Conservation (phyloP, 2,888 invertebrate species). For the Julus scandinavius region DNA sequence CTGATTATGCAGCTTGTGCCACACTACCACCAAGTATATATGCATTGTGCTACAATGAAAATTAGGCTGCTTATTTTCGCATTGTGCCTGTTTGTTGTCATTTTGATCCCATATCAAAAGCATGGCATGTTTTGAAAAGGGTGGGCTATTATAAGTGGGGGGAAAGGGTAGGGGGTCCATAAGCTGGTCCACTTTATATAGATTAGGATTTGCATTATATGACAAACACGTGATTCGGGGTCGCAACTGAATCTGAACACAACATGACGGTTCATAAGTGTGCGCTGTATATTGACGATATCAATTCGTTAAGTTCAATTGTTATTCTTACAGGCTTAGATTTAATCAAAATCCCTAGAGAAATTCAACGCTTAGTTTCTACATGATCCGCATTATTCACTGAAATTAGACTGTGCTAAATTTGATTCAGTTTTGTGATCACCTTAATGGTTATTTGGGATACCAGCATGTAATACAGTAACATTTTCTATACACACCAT, state of each 20-base stretch:
- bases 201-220: conserved; percentile 30
- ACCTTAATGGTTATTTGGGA: background rate
- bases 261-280: background rate
- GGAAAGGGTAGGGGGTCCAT: conserved; percentile 32
- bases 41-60: conserved; percentile 14
- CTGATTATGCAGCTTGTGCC: conserved; percentile 28
- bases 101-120: conserved; percentile 38
- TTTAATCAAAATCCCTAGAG: background rate
- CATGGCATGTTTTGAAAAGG: conserved; percentile 39
- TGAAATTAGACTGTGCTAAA: background rate
- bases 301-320: conserved; percentile 42
- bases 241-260: background rate
- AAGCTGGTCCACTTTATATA: conserved; percentile 39
- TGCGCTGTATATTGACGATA: background rate
- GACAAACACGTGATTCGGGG: conserved; percentile 24
- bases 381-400: background rate
- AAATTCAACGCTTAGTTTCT: background rate
- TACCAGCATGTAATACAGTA: no score
- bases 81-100: conserved; percentile 42
- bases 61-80: conserved; percentile 42
- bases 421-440: background rate
- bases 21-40: background rate
- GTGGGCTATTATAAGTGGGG: background rate
- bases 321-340: background rate
- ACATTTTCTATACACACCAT: no score